Percentiles rank a stretch among this genome's conserved stretches.
Conservation (phyloP, 2,888 invertebrate species). For the Nymphalis polychloros region DNA sequence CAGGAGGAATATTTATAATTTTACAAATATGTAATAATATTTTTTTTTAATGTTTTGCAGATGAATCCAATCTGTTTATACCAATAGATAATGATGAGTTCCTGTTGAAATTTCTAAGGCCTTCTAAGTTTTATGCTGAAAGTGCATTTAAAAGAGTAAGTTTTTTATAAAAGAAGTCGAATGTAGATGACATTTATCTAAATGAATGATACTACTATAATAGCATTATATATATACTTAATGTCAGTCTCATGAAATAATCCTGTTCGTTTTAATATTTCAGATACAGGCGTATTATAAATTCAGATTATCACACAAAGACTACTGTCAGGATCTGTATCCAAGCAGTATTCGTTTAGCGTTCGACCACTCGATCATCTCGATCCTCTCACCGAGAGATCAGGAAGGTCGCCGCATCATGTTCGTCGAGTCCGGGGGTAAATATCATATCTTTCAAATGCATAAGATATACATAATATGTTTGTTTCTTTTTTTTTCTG, state of each 20-base stretch:
- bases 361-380: slow-evolving; percentile 84
- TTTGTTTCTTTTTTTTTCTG: too few relatives aligned
- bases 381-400: slow-evolving; percentile 86
- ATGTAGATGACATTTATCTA: too few relatives aligned
- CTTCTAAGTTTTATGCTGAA: slow-evolving; percentile 92
- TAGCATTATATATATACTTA: too few relatives aligned
- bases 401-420: slow-evolving; percentile 86
- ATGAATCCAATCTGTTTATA: slow-evolving; percentile 82
- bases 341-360: slow-evolving; percentile 84
- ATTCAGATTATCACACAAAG: slow-evolving; percentile 84
- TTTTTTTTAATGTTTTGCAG: slow-evolving; percentile 71
- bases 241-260: not conserved
- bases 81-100: slow-evolving; percentile 88
- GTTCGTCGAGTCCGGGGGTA: slow-evolving; percentile 87
- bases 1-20: too few relatives aligned
- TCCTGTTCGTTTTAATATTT: slow-evolving; percentile 38
- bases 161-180: not conserved
- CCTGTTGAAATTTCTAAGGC: slow-evolving; percentile 89
- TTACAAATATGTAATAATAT: not conserved
- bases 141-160: slow-evolving; percentile 88
- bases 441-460: slow-evolving; percentile 44
- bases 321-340: slow-evolving; percentile 82
- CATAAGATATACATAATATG: too few relatives aligned
- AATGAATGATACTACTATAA: too few relatives aligned
- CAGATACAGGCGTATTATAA: slow-evolving; percentile 88